Conservation (phyloP, 2,888 invertebrate genomes). For the Chouioia cunea region DNA sequence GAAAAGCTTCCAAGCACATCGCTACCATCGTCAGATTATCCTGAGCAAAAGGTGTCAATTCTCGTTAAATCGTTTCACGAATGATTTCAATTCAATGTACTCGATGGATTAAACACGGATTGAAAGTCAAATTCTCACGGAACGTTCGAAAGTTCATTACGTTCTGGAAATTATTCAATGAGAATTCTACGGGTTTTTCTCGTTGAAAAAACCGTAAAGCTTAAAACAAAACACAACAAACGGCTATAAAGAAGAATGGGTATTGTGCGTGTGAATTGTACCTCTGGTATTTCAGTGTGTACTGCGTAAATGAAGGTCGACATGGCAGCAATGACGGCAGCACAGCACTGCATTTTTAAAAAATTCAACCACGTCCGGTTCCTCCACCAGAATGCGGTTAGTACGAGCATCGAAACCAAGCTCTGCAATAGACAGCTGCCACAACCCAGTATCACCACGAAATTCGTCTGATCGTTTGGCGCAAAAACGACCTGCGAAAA, state of each 20-base stretch:
- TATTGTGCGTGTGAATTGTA: conserved; percentile 46
- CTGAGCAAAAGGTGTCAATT: conserved; percentile 60
- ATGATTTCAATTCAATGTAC: too few species aligned
- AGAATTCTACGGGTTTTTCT: too few species aligned
- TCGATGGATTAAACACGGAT: neutral
- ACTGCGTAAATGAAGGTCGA: conserved; percentile 70
- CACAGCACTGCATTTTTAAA: conserved; percentile 78
- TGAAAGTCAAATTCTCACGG: neutral
- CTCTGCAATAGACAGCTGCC: conserved; percentile 71
- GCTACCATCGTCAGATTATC: conserved; percentile 74
- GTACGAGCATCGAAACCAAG: conserved; percentile 68
- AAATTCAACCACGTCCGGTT: conserved; percentile 74
- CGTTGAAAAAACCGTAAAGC: too few species aligned
- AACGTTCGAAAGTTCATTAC: neutral
- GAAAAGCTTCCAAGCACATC: conserved; percentile 75
- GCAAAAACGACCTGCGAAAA: conserved; percentile 57
- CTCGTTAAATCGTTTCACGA: too few species aligned
- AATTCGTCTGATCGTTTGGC: conserved; percentile 60
- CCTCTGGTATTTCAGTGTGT: conserved; percentile 63
- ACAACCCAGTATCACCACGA: conserved; percentile 71
- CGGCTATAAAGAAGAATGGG: neutral
- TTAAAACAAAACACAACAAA: neutral
- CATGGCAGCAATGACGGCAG: conserved; percentile 80
- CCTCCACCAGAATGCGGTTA: conserved; percentile 70
- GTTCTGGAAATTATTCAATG: conserved; percentile 1